Percentiles rank a stretch among this genome's conserved stretches.
Conservation (phyloP, 2,888 invertebrate species). For the Brenthis hecate region DNA sequence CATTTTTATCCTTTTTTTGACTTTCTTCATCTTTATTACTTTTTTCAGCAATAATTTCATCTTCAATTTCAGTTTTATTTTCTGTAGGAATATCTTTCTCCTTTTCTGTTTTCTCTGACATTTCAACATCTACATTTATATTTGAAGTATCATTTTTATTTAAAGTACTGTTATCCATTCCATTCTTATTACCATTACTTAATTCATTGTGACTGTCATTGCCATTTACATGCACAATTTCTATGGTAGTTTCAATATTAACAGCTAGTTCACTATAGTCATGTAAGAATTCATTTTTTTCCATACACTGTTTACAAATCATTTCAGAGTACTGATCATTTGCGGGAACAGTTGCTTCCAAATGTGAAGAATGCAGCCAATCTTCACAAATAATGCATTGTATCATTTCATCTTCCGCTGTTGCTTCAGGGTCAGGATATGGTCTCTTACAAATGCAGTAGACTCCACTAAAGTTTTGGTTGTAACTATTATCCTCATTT, state of each 20-base stretch:
- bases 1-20: constrained; percentile 18
- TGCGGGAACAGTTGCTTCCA: constrained; percentile 83
- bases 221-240: constrained; percentile 43
- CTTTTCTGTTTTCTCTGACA: constrained; percentile 7
- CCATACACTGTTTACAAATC: constrained; percentile 90
- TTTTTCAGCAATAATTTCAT: constrained; percentile 6
- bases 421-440: constrained; percentile 95
- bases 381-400: constrained; percentile 98
- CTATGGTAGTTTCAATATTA: constrained; percentile 55
- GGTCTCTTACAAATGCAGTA: constrained; percentile 96
- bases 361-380: constrained; percentile 95
- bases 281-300: constrained; percentile 87
- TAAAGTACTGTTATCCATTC: constrained; percentile 13
- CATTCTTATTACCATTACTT: constrained; percentile 20
- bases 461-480: constrained; percentile 96
- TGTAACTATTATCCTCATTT: constrained; percentile 90
- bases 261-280: constrained; percentile 84
- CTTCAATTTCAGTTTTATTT: constrained; percentile 25
- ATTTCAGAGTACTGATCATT: constrained; percentile 89
- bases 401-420: constrained; percentile 94
- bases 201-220: constrained; percentile 37
- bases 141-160: constrained; percentile 29
- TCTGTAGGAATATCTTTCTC: constrained; percentile 8
- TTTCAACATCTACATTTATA: constrained; percentile 31
- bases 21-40: background rate